phyloP scores from a whole-genome alignment of 2,888 invertebrate genomes.

The Argyra leucocephala region DNA sequence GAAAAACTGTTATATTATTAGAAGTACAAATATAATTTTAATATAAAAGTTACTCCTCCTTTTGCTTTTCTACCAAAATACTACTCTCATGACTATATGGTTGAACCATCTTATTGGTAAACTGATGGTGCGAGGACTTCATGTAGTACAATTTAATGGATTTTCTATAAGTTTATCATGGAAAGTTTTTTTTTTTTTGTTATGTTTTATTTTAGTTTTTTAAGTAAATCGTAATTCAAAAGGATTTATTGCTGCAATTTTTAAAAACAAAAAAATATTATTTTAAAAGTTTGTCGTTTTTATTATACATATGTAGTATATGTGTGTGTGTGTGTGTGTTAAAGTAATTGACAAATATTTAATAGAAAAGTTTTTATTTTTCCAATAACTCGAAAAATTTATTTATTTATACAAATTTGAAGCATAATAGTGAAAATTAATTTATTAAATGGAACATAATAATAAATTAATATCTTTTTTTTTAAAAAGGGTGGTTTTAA shows the following conservation, averaged over 20 bases:
- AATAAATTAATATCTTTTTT: no score
- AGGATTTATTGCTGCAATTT: conserved; percentile 6
- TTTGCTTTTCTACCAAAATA: background rate
- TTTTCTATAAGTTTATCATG: background rate
- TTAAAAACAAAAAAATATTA: no score
- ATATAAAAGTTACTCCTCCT: background rate
- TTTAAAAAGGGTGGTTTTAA: no score
- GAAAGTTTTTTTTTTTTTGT: background rate
- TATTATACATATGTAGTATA: background rate
- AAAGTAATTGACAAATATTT: no score
- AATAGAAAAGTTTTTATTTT: no score
- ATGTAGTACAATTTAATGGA: background rate
- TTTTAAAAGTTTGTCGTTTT: background rate
- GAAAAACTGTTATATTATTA: background rate
- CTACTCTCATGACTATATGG: background rate
- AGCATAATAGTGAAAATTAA: no score
- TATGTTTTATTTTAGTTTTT: background rate
- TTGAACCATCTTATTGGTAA: background rate
- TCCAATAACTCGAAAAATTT: no score
- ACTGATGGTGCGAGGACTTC: no score
- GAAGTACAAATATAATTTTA: background rate
- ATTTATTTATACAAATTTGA: no score
- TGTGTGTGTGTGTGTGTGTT: no score
- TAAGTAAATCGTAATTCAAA: background rate
- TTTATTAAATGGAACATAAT: no score